Conservation (phyloP, 1,140 invertebrate genomes). For the Meloidogyne exigua region DNA sequence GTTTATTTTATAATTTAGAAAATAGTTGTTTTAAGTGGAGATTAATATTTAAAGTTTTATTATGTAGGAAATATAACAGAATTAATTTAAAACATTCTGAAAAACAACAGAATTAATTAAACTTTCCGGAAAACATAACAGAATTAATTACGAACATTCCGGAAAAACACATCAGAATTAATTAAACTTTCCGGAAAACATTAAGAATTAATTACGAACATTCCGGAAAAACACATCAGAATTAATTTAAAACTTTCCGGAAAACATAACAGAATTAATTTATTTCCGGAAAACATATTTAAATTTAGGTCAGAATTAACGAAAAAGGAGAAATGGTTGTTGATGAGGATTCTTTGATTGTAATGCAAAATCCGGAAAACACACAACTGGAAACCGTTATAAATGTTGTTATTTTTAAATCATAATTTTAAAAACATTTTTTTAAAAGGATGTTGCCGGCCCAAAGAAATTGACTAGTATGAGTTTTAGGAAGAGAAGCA, state of each 20-base stretch:
- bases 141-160: neutral
- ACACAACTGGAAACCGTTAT: conserved; percentile 39
- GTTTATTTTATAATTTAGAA: neutral
- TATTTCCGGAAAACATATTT: neutral
- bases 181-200: neutral
- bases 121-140: too few species aligned
- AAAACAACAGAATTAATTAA: neutral
- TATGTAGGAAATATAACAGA: too few species aligned
- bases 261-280: too few species aligned
- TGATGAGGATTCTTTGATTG: conserved; percentile 43
- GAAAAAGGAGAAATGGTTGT: conserved; percentile 47
- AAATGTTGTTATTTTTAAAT: conserved; percentile 25
- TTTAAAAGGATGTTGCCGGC: conserved; percentile 33
- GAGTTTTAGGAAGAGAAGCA: conserved; percentile 42
- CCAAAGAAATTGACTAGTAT: conserved; percentile 43
- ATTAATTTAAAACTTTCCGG: neutral
- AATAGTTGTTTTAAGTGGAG: too few species aligned
- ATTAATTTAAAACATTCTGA: neutral
- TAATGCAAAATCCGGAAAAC: conserved; percentile 39
- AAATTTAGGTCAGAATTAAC: conserved; percentile 42
- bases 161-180: conserved; percentile 28
- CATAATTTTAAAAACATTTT: neutral
- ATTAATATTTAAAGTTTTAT: too few species aligned
- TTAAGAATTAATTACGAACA: neutral
- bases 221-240: neutral